Evolutionary conservation across 2,797 vertebrate species (phyloP).

Genomic region (Diplodus puntazzo): DNA sequence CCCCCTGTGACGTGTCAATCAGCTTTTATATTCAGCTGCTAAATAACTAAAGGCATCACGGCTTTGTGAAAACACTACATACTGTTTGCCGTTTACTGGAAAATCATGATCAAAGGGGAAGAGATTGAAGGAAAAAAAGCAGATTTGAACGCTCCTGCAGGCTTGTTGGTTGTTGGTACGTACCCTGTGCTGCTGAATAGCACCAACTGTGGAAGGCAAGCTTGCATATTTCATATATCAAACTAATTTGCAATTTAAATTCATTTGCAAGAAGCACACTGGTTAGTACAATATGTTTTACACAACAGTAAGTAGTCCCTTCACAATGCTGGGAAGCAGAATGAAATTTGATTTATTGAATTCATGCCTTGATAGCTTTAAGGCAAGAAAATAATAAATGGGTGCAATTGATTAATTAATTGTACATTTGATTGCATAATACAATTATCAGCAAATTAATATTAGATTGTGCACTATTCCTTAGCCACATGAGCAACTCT

Average conservation of each 20-base stretch:
- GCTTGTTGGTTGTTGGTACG: conserved; percentile 46
- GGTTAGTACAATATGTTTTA: conserved; percentile 5
- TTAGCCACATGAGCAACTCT: neutral
- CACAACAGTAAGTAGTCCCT: conserved; percentile 11
- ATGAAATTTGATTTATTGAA: neutral
- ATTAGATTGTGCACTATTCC: neutral
- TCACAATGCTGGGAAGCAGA: neutral
- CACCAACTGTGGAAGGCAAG: conserved; percentile 24
- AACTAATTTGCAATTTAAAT: conserved; percentile 59
- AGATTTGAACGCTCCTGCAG: conserved; percentile 36
- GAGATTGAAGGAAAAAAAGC: conserved; percentile 25
- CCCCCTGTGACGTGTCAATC: conserved; percentile 47
- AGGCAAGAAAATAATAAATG: neutral
- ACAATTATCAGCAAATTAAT: neutral
- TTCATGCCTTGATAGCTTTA: neutral
- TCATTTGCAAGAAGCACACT: conserved; percentile 15
- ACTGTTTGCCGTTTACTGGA: conserved; percentile 36
- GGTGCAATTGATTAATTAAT: conserved; percentile 4
- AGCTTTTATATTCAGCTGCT: conserved; percentile 24
- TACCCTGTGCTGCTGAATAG: conserved; percentile 26
- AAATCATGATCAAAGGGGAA: conserved; percentile 57
- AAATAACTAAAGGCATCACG: conserved; percentile 3
- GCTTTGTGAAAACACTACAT: conserved; percentile 21
- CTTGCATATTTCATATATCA: conserved; percentile 57
- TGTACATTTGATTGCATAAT: neutral